Base-by-base conservation (phyloP, 1,140 invertebrate species). In the Saxidomus purpurata region DNA sequence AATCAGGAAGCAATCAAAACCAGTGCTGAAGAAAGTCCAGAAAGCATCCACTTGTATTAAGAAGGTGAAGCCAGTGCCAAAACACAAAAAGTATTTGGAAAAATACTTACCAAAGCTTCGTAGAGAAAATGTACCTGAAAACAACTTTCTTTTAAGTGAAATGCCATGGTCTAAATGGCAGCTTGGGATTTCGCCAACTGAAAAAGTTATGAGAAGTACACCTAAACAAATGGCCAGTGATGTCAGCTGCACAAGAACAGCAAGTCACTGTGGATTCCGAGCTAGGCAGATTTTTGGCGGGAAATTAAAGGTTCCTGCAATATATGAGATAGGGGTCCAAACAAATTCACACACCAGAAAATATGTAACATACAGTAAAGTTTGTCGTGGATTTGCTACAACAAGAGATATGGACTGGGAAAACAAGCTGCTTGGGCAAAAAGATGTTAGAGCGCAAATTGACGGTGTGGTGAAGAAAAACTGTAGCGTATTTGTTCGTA, bases 101-200 rank as follows among this genome's bases (percentile, higher is more conserved):
- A 79, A 84, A 80, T n/a, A 67, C 38, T 67, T 84, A 38, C 80
- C 88, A 67, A 67, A 79, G 43, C 61, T 84, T 17, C 28, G 77
- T 22, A 47, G 88, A 67, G 88, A 84, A 77, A 89, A 84, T 38
- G 88, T 89, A 19, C 69, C 88, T 36, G 81, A 89, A 63, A 67
- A 13, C 34, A 85, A 89, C 61, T 89, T 85, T 34, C 49, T 89
- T 47, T 43, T 89, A 22, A 59, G 63, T 36, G 74, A 84, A 36
- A 47, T 89, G 55, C 22, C 28, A 15, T 89, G 87, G 87, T 81
- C 77, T 34, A 34, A 61, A 34, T 89, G 87, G 87, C 38, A 81
- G 49, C 52, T 81, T 6, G 63, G 28, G 2, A 55, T 81, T 49
- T 25, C 63, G 11, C 59, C 87, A 19, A 36, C 11, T 19, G n/a